Percentiles rank a stretch among this genome's conserved stretches.
These are phyloP conservation scores for Urosaurus nigricauda DNA, from an alignment of 2,797 vertebrate species.

Conservation along the genomic window DNA sequence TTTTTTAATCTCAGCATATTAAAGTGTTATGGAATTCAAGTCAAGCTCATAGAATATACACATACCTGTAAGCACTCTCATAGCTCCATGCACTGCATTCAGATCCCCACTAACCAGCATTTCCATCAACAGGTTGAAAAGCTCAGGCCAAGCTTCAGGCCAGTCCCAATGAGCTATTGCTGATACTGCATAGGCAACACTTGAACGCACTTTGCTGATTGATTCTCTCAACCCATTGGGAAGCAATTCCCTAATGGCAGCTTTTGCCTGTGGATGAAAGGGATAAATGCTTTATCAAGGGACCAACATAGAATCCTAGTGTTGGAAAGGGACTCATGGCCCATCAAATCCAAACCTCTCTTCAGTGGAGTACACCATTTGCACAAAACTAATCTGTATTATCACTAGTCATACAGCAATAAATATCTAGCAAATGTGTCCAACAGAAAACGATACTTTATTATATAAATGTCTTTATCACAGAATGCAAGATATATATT, in stretches of 20 bases:
- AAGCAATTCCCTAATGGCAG: slow-evolving; percentile 93
- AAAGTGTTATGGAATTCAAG: not conserved
- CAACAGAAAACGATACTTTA: not conserved
- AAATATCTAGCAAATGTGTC: not conserved
- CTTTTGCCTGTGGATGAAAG: slow-evolving; percentile 87
- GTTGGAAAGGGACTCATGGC: too few species aligned
- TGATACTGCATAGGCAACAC: slow-evolving; percentile 95
- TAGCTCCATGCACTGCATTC: slow-evolving; percentile 95
- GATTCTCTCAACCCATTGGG: slow-evolving; percentile 92
- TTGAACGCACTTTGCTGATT: slow-evolving; percentile 98
- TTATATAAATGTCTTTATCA: not conserved
- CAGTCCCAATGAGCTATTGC: slow-evolving; percentile 99
- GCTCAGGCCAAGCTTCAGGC: slow-evolving; percentile 98
- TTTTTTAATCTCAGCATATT: not conserved
- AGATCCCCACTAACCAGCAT: slow-evolving; percentile 97
- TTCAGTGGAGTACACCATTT: not conserved
- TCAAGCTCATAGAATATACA: fast-evolving
- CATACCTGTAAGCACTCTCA: slow-evolving; percentile 97
- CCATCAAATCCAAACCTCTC: too few species aligned
- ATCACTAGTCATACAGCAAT: not conserved
- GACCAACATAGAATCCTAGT: not conserved
- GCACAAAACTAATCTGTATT: not conserved
- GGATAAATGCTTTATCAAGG: slow-evolving; percentile 8
- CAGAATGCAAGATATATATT: not conserved
- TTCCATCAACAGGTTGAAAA: slow-evolving; percentile 97